These are phyloP conservation scores for Platyscapa corneri DNA, from an alignment of 1,140 invertebrate genomes.

Conservation along the genomic window DNA sequence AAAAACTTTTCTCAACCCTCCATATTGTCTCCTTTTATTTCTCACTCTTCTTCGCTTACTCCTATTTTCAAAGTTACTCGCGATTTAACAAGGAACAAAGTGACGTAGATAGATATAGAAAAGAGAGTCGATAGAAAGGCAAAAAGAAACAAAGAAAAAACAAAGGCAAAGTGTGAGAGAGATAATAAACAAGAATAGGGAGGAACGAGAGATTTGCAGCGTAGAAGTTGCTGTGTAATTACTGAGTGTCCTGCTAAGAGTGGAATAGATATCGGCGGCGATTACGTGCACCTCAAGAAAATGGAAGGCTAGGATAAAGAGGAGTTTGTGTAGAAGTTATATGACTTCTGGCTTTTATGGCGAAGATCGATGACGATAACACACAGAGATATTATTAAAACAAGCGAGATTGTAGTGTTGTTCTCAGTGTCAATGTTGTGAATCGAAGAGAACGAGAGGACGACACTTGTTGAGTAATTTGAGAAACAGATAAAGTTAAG, in stretches of 20 bases:
- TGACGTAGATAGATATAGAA: background rate
- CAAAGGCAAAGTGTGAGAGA: background rate
- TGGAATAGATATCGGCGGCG: slow-evolving; percentile 23
- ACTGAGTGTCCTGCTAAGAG: slow-evolving; percentile 28
- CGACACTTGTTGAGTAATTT: slow-evolving; percentile 30
- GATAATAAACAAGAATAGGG: background rate
- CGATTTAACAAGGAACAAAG: slow-evolving; percentile 7
- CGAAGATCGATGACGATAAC: background rate
- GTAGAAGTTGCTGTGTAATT: slow-evolving; percentile 43
- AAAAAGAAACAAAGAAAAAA: background rate
- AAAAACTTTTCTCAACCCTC: slow-evolving; percentile 41
- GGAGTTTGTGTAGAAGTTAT: background rate
- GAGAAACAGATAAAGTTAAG: background rate
- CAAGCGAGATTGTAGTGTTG: background rate
- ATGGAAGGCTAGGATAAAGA: background rate
- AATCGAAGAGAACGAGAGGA: background rate
- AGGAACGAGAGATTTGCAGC: background rate
- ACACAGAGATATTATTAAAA: slow-evolving; percentile 25
- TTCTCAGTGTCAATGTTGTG: slow-evolving; percentile 4
- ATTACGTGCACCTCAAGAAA: slow-evolving; percentile 6
- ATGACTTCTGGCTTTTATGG: background rate
- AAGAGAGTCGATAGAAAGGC: background rate
- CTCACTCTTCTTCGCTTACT: background rate
- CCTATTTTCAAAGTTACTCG: slow-evolving; percentile 22
- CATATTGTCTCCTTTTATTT: background rate